Evolutionary conservation across 2,888 invertebrate genomes (phyloP), one percentile per base, ranked within the genome.

Genomic region (Acronicta aceris): DNA sequence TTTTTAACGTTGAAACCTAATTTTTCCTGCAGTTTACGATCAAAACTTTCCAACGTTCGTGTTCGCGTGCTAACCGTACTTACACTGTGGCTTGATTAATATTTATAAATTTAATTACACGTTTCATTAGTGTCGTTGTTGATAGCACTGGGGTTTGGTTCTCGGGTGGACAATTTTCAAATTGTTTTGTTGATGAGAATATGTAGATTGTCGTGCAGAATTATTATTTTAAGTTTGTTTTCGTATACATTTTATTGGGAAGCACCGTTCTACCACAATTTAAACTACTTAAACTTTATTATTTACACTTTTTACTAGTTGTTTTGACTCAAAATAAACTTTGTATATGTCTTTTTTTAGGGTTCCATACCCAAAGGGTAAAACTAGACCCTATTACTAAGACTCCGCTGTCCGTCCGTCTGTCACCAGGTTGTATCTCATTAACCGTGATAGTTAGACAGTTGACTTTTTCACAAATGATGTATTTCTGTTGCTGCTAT

Each of bases 31-130:
- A 73, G 65, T 74, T 74, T 56, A 70, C 46, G 65, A 58, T 59
- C 43, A 36, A 62, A 76, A 69, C 48, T 57, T 71, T 47, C 54
- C 84, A 83, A 81, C 81, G 86, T 75, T 69, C 64, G 57, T 60
- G 69, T 54, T 86, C 64, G 87, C 86, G 87, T 84, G 86, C 69
- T 41, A 33, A 53, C 72, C 55, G 69, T 68, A 74, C 69, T 82
- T 81, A 79, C 76, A 78, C 71, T 75, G 76, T 74, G 75, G 62
- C 75, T 79, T 86, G 85, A 89, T 90, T 90, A 90, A 89, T 90
- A 90, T 89, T 89, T 88, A 90, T 89, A 88, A 87, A 88, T 87
- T 88, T 89, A 90, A 90, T 90, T 87, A 89, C 83, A 76, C 70
- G 78, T 82, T 84, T 85, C 80, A 81, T 79, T 82, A 78, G 77